A percentile compares a stretch with the other conserved stretches of the same genome.
Conservation (phyloP, 2,113 vertebrate species). For the Tonatia bakeri region DNA sequence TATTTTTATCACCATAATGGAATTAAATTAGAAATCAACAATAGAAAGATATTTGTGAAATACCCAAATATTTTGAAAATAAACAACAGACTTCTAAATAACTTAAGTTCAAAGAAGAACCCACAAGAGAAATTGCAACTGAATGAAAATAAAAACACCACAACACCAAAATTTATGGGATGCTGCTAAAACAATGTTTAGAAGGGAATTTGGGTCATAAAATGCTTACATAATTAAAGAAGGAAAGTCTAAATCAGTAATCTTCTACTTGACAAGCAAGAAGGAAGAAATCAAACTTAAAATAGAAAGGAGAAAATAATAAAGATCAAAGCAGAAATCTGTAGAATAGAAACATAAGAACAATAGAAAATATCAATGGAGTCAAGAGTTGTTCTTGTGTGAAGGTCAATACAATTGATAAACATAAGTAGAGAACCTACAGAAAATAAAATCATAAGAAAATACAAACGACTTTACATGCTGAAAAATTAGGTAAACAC, state of each 20-base stretch:
- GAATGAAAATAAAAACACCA: neutral
- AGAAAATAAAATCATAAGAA: neutral
- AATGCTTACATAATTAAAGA: neutral
- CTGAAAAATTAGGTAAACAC: neutral
- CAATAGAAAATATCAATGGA: neutral
- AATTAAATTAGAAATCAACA: neutral
- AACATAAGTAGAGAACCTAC: neutral
- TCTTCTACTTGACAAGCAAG: neutral
- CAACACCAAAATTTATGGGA: neutral
- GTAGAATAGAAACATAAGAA: neutral
- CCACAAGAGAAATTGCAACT: neutral
- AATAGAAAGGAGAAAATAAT: neutral
- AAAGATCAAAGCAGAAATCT: neutral
- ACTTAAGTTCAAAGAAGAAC: neutral
- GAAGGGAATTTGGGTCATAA: neutral
- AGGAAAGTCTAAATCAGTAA: neutral
- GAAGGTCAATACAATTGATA: neutral
- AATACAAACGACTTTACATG: neutral
- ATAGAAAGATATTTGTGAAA: neutral
- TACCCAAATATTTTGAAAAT: conserved; percentile 3
- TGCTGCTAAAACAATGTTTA: neutral
- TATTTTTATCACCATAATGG: neutral
- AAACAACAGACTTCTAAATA: neutral
- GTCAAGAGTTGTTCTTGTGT: neutral
- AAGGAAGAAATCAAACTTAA: neutral